Evolutionary conservation across 2,888 invertebrate genomes (phyloP).

Genomic region (Acrobasis repandana): DNA sequence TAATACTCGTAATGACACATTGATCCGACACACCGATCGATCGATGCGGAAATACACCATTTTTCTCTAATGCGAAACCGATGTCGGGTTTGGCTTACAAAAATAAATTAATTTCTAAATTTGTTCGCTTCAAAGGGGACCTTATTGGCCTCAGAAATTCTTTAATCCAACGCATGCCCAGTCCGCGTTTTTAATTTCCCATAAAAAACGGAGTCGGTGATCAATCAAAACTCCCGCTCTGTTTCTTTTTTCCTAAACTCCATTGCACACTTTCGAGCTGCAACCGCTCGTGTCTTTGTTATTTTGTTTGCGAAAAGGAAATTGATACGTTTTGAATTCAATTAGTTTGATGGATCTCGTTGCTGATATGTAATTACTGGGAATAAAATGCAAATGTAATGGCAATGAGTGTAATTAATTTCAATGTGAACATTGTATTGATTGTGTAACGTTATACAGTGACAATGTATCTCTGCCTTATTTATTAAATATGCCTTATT

Average conservation of each 20-base stretch:
- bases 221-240: slow-evolving; percentile 78
- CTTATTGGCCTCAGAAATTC: slow-evolving; percentile 70
- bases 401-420: neutral
- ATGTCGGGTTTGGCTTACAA: slow-evolving; percentile 49
- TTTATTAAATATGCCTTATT: too few relatives aligned
- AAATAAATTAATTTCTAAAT: slow-evolving; percentile 69
- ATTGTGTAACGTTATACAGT: neutral
- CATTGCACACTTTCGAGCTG: slow-evolving; percentile 79
- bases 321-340: slow-evolving; percentile 73
- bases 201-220: slow-evolving; percentile 79
- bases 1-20: slow-evolving; percentile 15
- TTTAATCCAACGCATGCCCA: slow-evolving; percentile 76
- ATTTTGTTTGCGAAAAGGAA: slow-evolving; percentile 76
- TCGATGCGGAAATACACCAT: slow-evolving; percentile 42
- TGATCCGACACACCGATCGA: slow-evolving; percentile 20
- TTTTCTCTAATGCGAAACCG: slow-evolving; percentile 59
- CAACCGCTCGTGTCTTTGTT: slow-evolving; percentile 73
- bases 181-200: slow-evolving; percentile 79
- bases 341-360: slow-evolving; percentile 70
- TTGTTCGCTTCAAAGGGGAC: slow-evolving; percentile 62
- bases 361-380: slow-evolving; percentile 7
- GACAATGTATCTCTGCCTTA: too few relatives aligned
- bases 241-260: slow-evolving; percentile 72
- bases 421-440: neutral
- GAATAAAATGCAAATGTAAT: slow-evolving; percentile 7